phyloP scores from a whole-genome alignment of 1,140 invertebrate species.

The Aradophagus sp. region DNA sequence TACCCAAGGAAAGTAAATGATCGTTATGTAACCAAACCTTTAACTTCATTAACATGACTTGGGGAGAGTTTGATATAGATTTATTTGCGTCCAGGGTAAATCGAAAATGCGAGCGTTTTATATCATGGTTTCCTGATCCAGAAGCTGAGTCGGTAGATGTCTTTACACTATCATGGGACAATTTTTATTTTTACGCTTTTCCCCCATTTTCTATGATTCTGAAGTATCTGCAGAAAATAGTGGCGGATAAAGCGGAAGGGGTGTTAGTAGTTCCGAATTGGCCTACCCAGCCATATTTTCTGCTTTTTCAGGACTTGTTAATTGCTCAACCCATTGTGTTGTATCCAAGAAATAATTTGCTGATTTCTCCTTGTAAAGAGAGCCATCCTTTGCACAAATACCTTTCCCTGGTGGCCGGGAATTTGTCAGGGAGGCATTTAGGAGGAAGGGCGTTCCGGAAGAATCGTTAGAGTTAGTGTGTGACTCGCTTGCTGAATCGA shows the following conservation, averaged over 20 bases:
- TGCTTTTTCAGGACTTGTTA: neutral
- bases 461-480: neutral
- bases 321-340: neutral
- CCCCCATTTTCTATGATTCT: slow-evolving; percentile 2
- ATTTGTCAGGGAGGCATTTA: slow-evolving; percentile 3
- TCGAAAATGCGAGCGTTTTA: slow-evolving; percentile 1
- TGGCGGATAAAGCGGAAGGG: slow-evolving; percentile 1
- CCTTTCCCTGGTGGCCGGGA: slow-evolving; percentile 11
- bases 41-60: neutral
- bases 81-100: slow-evolving; percentile 9
- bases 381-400: neutral
- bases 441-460: neutral
- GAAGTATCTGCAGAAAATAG: slow-evolving; percentile 1
- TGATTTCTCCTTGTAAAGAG: slow-evolving; percentile 1
- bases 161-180: slow-evolving; percentile 6
- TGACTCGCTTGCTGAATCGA: neutral
- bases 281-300: slow-evolving; percentile 2
- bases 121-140: slow-evolving; percentile 11
- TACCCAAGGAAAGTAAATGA: neutral
- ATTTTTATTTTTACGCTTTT: slow-evolving; percentile 7
- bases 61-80: slow-evolving; percentile 4
- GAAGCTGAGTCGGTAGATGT: slow-evolving; percentile 3
- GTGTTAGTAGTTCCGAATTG: neutral
- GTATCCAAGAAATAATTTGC: neutral
- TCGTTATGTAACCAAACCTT: neutral